These are phyloP conservation scores for Molossus molossus DNA, from an alignment of 2,797 vertebrate species.

Conservation along the genomic window DNA sequence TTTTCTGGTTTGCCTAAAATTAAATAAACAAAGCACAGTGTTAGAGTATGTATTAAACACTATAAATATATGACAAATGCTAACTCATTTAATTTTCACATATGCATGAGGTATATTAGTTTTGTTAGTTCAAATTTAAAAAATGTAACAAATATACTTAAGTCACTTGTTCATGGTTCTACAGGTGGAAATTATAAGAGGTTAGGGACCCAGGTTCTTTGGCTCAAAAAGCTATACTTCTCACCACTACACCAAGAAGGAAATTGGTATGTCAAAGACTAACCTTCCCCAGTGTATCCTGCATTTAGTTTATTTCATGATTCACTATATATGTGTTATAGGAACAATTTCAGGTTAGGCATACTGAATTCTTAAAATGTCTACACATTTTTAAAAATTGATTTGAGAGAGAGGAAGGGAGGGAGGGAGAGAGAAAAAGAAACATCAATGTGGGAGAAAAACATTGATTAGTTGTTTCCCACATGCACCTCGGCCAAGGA, in stretches of 20 bases:
- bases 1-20: background rate
- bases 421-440: background rate
- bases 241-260: background rate
- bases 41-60: background rate
- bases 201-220: background rate
- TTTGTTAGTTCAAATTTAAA: background rate
- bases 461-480: background rate
- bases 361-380: conserved; percentile 14
- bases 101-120: background rate
- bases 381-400: background rate
- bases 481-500: background rate
- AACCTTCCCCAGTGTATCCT: background rate
- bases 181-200: background rate
- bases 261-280: background rate
- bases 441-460: background rate
- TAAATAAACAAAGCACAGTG: background rate
- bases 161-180: background rate
- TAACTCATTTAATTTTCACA: background rate
- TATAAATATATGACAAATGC: background rate
- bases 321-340: background rate
- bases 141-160: background rate
- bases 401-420: background rate
- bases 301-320: background rate
- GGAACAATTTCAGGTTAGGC: background rate
- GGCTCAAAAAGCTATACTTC: background rate